A percentile compares a stretch with the other conserved stretches of the same genome.
Evolutionary conservation across 1,140 invertebrate species (phyloP).

Genomic region (Pararge aegeria): DNA sequence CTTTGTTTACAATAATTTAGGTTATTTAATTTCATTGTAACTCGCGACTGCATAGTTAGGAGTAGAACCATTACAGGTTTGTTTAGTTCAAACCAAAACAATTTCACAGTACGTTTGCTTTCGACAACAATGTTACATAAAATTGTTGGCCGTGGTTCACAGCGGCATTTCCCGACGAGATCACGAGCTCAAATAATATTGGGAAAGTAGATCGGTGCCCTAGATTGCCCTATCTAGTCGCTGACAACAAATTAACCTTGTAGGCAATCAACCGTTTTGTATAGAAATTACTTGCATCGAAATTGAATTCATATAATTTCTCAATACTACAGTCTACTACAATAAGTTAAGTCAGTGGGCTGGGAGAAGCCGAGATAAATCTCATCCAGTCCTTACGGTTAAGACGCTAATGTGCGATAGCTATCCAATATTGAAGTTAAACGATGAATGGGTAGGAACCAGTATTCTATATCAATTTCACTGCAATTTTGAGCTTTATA

Average conservation of each 20-base stretch:
- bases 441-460: constrained; percentile 6
- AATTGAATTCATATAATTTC: constrained; percentile 60
- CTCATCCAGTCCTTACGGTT: constrained; percentile 14
- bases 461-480: no score
- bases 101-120: constrained; percentile 52
- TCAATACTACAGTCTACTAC: constrained; percentile 16
- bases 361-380: constrained; percentile 22
- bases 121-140: constrained; percentile 73
- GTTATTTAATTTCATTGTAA: background rate
- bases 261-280: constrained; percentile 62
- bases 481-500: no score
- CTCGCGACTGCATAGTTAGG: background rate
- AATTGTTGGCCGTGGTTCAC: constrained; percentile 54
- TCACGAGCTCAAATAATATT: constrained; percentile 52
- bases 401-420: constrained; percentile 17
- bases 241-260: constrained; percentile 57
- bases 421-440: background rate
- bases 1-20: constrained; percentile 9
- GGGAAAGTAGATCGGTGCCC: constrained; percentile 65
- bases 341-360: background rate
- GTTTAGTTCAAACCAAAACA: constrained; percentile 31
- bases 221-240: constrained; percentile 61
- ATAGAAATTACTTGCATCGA: constrained; percentile 55
- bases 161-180: constrained; percentile 59
- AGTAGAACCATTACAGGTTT: background rate